These are phyloP conservation scores for Anguilla megastoma DNA, from an alignment of 2,797 vertebrate species.

Conservation along the genomic window DNA sequence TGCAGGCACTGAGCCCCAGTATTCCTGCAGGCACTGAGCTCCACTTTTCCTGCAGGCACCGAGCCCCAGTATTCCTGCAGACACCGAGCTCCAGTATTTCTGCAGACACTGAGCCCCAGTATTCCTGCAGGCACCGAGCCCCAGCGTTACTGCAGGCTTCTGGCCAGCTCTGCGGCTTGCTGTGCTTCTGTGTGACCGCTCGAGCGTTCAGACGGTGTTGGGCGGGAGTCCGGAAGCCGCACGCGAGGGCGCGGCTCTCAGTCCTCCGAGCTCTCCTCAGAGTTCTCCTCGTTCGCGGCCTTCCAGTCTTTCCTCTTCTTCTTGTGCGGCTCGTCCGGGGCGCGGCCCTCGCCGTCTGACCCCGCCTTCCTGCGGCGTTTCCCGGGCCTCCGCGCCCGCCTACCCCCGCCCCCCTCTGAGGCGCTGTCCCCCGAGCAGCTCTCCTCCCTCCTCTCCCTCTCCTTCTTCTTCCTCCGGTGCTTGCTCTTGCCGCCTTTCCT, in stretches of 20 bases:
- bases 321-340: slow-evolving; percentile 57
- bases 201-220: background rate
- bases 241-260: slow-evolving; percentile 47
- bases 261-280: slow-evolving; percentile 79
- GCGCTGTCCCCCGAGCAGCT: slow-evolving; percentile 56
- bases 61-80: no score
- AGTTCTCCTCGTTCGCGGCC: slow-evolving; percentile 77
- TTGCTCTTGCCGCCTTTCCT: slow-evolving; percentile 64
- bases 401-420: slow-evolving; percentile 65
- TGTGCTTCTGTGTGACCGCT: background rate
- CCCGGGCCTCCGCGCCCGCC: slow-evolving; percentile 55
- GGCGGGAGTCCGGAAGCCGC: background rate
- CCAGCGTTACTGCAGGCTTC: background rate
- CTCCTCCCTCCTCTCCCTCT: slow-evolving; percentile 65
- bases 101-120: background rate
- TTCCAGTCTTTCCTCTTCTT: slow-evolving; percentile 88
- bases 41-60: no score
- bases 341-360: slow-evolving; percentile 38
- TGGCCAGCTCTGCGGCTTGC: background rate
- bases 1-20: no score
- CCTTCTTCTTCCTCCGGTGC: slow-evolving; percentile 64
- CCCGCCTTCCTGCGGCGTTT: slow-evolving; percentile 63
- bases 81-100: no score
- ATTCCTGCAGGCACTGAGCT: no score
- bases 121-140: background rate